Evolutionary conservation across 2,797 vertebrate genomes (phyloP).

Genomic region (Parotocinclus haroldoi): DNA sequence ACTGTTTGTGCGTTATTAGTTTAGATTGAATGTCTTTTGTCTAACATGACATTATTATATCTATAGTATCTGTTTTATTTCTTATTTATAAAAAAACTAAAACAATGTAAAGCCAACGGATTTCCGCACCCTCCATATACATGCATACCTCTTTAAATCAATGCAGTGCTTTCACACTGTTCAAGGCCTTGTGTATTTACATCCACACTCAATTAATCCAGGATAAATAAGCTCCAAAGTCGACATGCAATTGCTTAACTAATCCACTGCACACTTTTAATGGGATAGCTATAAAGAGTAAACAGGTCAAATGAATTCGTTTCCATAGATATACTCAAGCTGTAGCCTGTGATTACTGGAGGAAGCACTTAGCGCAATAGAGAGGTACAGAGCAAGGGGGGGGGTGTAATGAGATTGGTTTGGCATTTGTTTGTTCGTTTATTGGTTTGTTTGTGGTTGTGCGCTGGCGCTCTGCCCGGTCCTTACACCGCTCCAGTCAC

Average conservation of each 20-base stretch:
- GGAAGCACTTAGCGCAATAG: constrained; percentile 44
- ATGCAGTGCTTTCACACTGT: constrained; percentile 18
- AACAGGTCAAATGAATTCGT: constrained; percentile 54
- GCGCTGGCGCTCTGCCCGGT: constrained; percentile 63
- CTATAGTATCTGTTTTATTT: too few species aligned
- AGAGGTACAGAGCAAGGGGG: constrained; percentile 36
- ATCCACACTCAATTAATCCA: constrained; percentile 44
- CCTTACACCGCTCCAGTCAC: constrained; percentile 58
- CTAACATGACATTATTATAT: too few species aligned
- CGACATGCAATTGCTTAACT: constrained; percentile 12
- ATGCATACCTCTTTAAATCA: constrained; percentile 21
- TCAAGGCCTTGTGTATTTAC: constrained; percentile 37
- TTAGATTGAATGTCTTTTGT: too few species aligned
- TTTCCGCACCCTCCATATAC: neutral
- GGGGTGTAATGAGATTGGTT: constrained; percentile 50
- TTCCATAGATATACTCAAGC: constrained; percentile 48
- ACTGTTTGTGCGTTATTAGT: too few species aligned
- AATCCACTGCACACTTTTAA: constrained; percentile 39
- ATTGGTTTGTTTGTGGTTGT: constrained; percentile 60
- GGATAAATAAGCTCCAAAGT: constrained; percentile 43
- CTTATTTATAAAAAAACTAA: too few species aligned
- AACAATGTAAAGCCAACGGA: neutral
- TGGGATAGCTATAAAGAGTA: constrained; percentile 46
- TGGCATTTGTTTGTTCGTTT: constrained; percentile 65
- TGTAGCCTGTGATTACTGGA: constrained; percentile 47